These are phyloP conservation scores for Deroplatys truncata DNA, from an alignment of 2,888 invertebrate genomes.

Conservation along the genomic window DNA sequence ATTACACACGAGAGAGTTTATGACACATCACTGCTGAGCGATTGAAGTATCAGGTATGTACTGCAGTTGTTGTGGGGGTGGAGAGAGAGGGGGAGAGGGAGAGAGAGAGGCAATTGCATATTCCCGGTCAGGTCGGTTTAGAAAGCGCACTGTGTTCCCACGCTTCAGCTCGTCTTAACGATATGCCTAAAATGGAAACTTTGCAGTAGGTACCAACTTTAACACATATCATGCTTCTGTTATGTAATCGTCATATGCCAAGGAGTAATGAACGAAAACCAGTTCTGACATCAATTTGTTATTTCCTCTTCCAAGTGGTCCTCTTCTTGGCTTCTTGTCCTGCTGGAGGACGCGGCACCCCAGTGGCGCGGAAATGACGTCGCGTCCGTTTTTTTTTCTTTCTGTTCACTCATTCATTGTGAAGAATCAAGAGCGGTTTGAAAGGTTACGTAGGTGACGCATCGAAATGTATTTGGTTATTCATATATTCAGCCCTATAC, in stretches of 20 bases:
- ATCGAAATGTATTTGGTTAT: too few species aligned
- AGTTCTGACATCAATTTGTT: background rate
- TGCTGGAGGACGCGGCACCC: background rate
- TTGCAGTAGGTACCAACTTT: background rate
- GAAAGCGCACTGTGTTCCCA: background rate
- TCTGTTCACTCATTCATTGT: background rate
- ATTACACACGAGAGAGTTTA: too few species aligned
- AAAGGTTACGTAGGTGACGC: background rate
- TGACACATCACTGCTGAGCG: too few species aligned
- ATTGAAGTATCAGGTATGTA: background rate
- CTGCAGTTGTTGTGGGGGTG: background rate
- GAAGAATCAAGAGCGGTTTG: background rate
- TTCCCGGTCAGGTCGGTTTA: background rate
- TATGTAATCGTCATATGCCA: background rate
- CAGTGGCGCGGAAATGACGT: background rate
- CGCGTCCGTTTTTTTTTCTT: too few species aligned
- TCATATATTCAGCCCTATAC: too few species aligned
- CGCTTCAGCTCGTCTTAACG: background rate
- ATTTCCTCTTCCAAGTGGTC: background rate
- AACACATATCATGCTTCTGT: background rate
- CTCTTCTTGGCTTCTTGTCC: background rate
- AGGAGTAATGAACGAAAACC: background rate
- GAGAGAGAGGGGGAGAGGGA: too few species aligned
- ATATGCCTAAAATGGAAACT: background rate
- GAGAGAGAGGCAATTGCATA: background rate